Evolutionary conservation across 2,888 invertebrate species (phyloP).

Genomic region (Drosophila barbarae): DNA sequence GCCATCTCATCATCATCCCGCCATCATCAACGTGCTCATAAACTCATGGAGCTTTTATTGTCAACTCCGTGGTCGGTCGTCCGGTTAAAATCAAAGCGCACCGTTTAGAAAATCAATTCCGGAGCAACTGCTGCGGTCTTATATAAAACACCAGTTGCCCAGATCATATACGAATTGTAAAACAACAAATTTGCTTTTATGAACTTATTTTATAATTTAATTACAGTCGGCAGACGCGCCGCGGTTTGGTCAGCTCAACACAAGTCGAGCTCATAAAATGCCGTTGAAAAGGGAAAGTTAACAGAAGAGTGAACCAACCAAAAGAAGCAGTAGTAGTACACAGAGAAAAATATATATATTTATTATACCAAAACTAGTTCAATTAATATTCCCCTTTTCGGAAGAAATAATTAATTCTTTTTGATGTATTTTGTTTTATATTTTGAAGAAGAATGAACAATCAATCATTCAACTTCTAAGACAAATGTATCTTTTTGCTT

Average conservation of each 20-base stretch:
- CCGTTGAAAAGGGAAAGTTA: slow-evolving; percentile 75
- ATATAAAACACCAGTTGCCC: slow-evolving; percentile 51
- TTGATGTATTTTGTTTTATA: neutral
- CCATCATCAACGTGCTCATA: slow-evolving; percentile 40
- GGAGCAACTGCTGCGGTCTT: slow-evolving; percentile 42
- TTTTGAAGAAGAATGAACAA: neutral
- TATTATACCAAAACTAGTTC: neutral
- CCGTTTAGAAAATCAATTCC: slow-evolving; percentile 71
- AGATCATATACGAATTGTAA: slow-evolving; percentile 59
- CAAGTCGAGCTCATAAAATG: slow-evolving; percentile 61
- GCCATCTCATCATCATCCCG: slow-evolving; percentile 39
- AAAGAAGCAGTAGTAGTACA: slow-evolving; percentile 16
- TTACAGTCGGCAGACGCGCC: slow-evolving; percentile 50
- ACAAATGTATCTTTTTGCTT: neutral
- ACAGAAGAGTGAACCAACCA: slow-evolving; percentile 36
- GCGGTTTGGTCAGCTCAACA: slow-evolving; percentile 36
- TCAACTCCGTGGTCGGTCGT: slow-evolving; percentile 43
- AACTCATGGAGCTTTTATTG: slow-evolving; percentile 52
- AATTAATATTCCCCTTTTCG: neutral
- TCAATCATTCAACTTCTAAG: neutral
- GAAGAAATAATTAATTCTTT: too few species aligned
- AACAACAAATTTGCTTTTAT: slow-evolving; percentile 64
- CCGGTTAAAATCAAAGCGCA: slow-evolving; percentile 56
- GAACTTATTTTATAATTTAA: slow-evolving; percentile 74
- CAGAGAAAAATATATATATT: neutral